Evolutionary conservation across 2,113 vertebrate genomes (phyloP).

Genomic region (Forbesichthys agassizii): DNA sequence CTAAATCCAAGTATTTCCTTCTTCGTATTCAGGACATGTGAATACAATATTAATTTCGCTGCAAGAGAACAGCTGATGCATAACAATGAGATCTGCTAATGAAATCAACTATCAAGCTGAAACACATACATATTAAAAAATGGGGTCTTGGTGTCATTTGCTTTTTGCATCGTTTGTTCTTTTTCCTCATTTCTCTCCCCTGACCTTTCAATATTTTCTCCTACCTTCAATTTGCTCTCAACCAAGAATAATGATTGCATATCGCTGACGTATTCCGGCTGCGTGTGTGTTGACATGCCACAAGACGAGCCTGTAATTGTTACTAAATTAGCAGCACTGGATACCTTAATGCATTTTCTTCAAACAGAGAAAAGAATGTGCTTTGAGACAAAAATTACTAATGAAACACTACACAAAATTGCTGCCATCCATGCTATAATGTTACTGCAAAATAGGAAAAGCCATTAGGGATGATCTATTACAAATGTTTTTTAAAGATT

Average conservation of each 20-base stretch:
- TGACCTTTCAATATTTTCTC: conserved; percentile 71
- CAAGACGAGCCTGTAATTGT: conserved; percentile 32
- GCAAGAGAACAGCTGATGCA: conserved; percentile 91
- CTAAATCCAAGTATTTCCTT: conserved; percentile 37
- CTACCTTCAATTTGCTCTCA: conserved; percentile 66
- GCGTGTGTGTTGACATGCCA: conserved; percentile 10
- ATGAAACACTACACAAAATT: conserved; percentile 10
- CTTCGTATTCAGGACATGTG: conserved; percentile 72
- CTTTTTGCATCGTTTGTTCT: conserved; percentile 82
- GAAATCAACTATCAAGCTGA: conserved; percentile 94
- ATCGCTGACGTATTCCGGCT: conserved; percentile 10
- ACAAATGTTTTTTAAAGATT: conserved; percentile 46
- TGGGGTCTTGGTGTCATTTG: conserved; percentile 83
- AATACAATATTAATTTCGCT: conserved; percentile 89
- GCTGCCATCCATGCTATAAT: not conserved
- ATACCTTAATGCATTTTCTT: conserved; percentile 21
- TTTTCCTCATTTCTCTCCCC: conserved; percentile 69
- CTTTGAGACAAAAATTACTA: conserved; percentile 11
- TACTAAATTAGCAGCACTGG: conserved; percentile 45
- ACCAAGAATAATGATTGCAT: conserved; percentile 52
- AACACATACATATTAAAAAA: conserved; percentile 90
- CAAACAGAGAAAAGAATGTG: conserved; percentile 23
- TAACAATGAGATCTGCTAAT: conserved; percentile 96
- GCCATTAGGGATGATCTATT: conserved; percentile 42
- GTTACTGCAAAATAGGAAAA: conserved; percentile 11